These are phyloP conservation scores for Actinia equina DNA, from an alignment of 64 coral and sea anemone genomes.

Conservation along the genomic window DNA sequence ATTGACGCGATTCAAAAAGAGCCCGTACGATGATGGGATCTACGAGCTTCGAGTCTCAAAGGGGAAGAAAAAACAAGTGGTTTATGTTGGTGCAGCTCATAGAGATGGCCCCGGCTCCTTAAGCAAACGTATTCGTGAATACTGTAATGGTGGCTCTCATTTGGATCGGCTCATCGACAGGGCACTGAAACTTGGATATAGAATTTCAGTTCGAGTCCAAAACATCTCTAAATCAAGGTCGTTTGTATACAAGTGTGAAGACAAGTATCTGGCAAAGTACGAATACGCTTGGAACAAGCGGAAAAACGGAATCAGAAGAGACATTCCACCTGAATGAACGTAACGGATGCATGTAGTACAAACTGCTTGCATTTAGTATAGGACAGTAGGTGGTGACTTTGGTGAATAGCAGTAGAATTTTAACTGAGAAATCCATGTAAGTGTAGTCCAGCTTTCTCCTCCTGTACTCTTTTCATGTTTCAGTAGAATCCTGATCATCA, in stretches of 20 bases:
- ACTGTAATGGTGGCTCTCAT: constrained; percentile 32
- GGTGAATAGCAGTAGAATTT: too few species aligned
- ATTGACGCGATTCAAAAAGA: too few species aligned
- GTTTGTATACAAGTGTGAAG: background rate
- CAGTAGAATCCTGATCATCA: too few species aligned
- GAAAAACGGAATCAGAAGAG: background rate
- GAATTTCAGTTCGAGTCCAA: constrained; percentile 15
- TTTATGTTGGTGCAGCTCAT: constrained; percentile 20
- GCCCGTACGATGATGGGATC: too few species aligned
- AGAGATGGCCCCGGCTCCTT: constrained; percentile 1
- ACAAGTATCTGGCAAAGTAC: background rate
- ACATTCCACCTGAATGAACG: background rate
- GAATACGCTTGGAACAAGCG: constrained; percentile 25
- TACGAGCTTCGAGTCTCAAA: too few species aligned
- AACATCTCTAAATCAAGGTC: background rate
- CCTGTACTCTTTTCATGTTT: too few species aligned
- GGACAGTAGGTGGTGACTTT: too few species aligned
- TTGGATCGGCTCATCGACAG: background rate
- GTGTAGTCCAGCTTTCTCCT: too few species aligned
- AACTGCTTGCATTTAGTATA: too few species aligned
- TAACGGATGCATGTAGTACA: too few species aligned
- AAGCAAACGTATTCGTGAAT: constrained; percentile 22
- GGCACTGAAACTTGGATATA: background rate
- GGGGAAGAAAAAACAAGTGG: background rate
- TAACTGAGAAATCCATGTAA: too few species aligned